Base-by-base conservation (phyloP, 2,888 invertebrate species). In the Zelleria hepariella region DNA sequence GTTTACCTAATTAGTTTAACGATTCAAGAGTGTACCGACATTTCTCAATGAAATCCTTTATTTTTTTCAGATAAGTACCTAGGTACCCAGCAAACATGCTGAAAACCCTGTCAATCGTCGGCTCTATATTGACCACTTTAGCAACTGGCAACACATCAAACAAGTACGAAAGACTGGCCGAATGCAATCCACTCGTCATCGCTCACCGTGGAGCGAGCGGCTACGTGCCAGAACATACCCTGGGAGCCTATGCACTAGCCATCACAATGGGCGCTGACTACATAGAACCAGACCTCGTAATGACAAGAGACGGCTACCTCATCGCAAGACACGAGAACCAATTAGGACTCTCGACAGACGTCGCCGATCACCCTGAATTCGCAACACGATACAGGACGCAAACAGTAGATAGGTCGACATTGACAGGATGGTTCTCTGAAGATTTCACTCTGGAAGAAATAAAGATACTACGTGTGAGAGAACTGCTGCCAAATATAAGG, bases 131-230 rank as follows among this genome's bases (percentile, higher is more conserved):
- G 10, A 21, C 21, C 51, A 21, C 51, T 7, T 3, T 51, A 21
- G 51, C 21, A 51, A 21, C 51, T 10, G 51, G 21, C 23, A 23
- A 20, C 21, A 51, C 51, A 10, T 4, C 8, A 23, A 51, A 0
- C 49, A 10, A 42, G 2, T 8, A 49, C 23, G 10, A 23, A 4
- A 51, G 21, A 20, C 23, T 51, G n/a, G 15, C n/a, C n/a, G 24
- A 25, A 26, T 86, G 86, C 62, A 68, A 72, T 21, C 85, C 83
- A 0, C 62, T 82, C 5, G 71, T 85, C 1, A 81, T 88, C 49
- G 86, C 83, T 0, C 87, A 88, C 63, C 74, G 87, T 8, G 87
- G 87, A 0, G 80, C 87, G 24, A 85, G 86, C 58, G 87, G 86
- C 1, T 88, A 88, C 62, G 74, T 80, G 8, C 87, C 86, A 0